Evolutionary conservation across 2,888 invertebrate species (phyloP), one percentile per base, ranked within the genome.

Genomic region (Cylindroiulus punctatus): DNA sequence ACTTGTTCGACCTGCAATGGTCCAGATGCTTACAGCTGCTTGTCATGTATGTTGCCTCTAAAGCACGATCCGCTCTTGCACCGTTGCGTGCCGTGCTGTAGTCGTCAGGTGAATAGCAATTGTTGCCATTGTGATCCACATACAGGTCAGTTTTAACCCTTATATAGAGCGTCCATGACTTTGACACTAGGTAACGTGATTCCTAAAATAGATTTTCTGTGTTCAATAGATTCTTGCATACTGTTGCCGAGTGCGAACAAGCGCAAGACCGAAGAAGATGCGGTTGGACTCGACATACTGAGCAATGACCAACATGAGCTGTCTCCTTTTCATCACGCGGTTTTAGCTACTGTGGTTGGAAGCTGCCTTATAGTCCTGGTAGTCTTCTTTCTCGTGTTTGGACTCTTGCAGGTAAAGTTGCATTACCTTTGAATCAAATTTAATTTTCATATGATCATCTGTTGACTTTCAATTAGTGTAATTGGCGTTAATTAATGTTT

Each of bases 81-180:
- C 52, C 86, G 87, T n/a, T 88, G 88, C 26, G 87, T 88, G 14
- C 87, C 87, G 14, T 88, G 88, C 57, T 88, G 88, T 76, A 65
- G 40, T 40, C 40, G 85, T 22, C 52, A 52, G n/a, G 30, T 32
- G n/a, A 57, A 42, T 17, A 52, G 32, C 17, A 52, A 81, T 32
- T 88, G 88, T 57, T 88, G 88, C 47, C 86, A 86, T 42, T 88
- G 88, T 81, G 87, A 87, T 86, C 44, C 36, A 26, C 47, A 52
- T 14, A 87, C 87, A n/a, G 86, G 87, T 85, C n/a, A 84, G 22
- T 84, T n/a, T 10, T 22, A 22, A 22, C 7, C n/a, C n/a, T n/a
- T n/a, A n/a, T n/a, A n/a, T n/a, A n/a, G n/a, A n/a, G n/a, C n/a
- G n/a, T n/a, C n/a, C n/a, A n/a, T n/a, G n/a, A n/a, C n/a, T n/a